Evolutionary conservation across 2,113 vertebrate genomes (phyloP), one percentile per base, ranked within the genome.

Genomic region (Nibea albiflora): DNA sequence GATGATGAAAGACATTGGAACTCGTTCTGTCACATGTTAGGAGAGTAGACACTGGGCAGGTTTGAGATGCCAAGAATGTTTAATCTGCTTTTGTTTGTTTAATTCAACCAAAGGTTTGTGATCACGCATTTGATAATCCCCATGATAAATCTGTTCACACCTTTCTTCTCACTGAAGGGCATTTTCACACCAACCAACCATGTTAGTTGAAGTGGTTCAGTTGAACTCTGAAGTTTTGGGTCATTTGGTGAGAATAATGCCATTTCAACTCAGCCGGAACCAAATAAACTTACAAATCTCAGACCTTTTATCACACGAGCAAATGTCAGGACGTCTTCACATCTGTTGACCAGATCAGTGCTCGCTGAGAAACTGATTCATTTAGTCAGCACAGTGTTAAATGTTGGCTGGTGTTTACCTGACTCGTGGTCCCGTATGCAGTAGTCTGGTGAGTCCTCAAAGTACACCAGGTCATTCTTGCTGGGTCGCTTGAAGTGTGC

Each of bases 381-480:
- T 49, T 12, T 16, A 64, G 39, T 46, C 7, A 26, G 1, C 35
- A 22, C 35, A 46, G 39, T 14, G 17, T 5, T 22, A 1, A 44
- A 60, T 42, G 26, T 16, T 2, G 19, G 26, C 1, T 7, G 14
- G 47, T 19, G 11, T 93, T 96, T 72, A 94, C 98, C 98, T 92
- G 97, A 95, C 79, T 97, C 96, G 39, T 95, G 94, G 95, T 99
- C 97, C 73, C 94, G 94, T 91, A 98, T 94, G 93, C 98, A 99
- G 95, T 98, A 99, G 92, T 99, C 98, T 57, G 98, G 98, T 42
- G 98, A 99, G 88, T 96, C 96, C 93, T 99, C 98, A 62, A 97
- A 96, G 93, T 99, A 99, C 65, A 99, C 97, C 52, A 99, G 94
- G 92, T 99, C 97, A 75, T 97, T 97, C 93, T 97, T 97, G 50